Evolutionary conservation across 2,113 vertebrate species (phyloP).

Genomic region (Microtus richardsoni): DNA sequence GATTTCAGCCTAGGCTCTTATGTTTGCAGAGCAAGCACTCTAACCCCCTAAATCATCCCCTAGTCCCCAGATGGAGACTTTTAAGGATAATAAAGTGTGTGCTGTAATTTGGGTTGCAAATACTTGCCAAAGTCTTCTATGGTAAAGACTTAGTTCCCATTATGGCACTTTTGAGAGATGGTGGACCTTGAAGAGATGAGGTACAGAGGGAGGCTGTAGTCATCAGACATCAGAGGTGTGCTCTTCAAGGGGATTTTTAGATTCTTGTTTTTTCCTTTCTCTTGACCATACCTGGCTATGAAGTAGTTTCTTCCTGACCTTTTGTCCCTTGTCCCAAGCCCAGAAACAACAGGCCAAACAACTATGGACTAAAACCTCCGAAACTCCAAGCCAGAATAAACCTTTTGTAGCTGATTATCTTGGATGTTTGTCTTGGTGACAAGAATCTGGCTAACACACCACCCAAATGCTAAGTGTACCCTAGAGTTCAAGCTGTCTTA

Average conservation of each 20-base stretch:
- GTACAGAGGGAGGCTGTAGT: neutral
- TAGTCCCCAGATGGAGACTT: neutral
- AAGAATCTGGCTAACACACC: neutral
- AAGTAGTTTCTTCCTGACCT: neutral
- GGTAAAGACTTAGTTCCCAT: neutral
- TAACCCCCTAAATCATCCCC: neutral
- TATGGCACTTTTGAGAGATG: neutral
- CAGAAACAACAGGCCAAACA: neutral
- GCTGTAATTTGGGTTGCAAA: neutral
- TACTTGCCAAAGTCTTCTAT: neutral
- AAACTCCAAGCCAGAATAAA: neutral
- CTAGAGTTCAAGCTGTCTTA: neutral
- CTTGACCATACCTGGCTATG: neutral
- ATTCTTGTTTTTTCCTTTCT: no score
- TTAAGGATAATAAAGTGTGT: neutral
- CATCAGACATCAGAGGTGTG: neutral
- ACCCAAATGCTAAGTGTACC: neutral
- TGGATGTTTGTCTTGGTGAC: neutral
- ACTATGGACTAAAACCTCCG: neutral
- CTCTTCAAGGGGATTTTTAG: neutral
- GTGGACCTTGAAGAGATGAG: neutral
- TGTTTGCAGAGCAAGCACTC: neutral
- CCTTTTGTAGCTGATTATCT: neutral
- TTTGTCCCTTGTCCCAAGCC: neutral
- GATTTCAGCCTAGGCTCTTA: neutral